Base-by-base conservation (phyloP, 2,797 vertebrate species). In the Notoglanidium macrostoma region DNA sequence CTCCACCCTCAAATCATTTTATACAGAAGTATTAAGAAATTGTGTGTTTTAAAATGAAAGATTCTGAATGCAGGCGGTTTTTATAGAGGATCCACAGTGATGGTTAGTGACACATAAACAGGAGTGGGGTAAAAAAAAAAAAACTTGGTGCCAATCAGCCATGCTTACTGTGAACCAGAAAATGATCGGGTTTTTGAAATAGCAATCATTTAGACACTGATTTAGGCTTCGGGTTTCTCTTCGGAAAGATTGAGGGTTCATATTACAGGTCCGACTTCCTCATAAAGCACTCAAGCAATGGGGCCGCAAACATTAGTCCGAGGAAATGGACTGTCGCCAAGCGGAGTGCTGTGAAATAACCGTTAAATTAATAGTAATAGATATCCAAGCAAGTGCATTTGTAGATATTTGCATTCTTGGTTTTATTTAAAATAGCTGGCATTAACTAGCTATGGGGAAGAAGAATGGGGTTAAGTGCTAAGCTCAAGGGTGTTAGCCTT, bases 241-340 rank as follows among this genome's bases (percentile, higher is more conserved):
- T 51, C 80, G 14, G 85, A 89, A 86, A 83, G 83, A 87, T 79
- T 78, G 59, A 79, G 63, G 72, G 72, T 19, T 88, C 23, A 14
- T 63, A 72, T 85, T 83, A 86, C 59, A 89, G 88, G 83, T 86
- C 87, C 51, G 73, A 72, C 70, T 86, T 77, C 73, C 63, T 85
- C 85, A 86, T 85, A 87, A 89, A 86, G 55, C 63, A 80, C 76
- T 89, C 83, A 77, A 81, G 86, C 65, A 68, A 54, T 54, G 29
- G 46, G 46, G 82, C 79, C 76, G 70, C 85, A 61, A 87, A 87
- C 83, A 90, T 86, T 86, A 55, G 54, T 78, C 81, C 55, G 87
- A 26, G 49, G 32, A 87, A 88, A 86, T 78, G 86, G 72, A 80
- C 55, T 19, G 44, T 80, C 67, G 29, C 55, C 67, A 49, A 61